Percentiles rank a stretch among this genome's conserved stretches.
Evolutionary conservation across 2,797 vertebrate species (phyloP).

Genomic region (Eulemur mongoz): DNA sequence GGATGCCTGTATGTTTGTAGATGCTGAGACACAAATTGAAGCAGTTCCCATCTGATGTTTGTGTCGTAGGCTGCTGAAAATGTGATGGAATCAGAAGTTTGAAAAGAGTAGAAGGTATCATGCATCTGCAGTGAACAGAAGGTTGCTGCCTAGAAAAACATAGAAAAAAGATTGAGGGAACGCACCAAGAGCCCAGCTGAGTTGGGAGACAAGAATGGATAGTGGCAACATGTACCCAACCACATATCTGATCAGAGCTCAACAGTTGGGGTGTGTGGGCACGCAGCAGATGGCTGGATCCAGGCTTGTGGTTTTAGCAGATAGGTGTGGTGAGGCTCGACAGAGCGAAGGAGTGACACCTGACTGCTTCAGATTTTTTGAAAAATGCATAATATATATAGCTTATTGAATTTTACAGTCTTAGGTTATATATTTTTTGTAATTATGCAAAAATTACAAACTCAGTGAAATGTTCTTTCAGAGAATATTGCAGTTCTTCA

Average conservation of each 20-base stretch:
- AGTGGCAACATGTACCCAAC: background rate
- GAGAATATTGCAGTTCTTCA: background rate
- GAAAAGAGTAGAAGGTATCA: background rate
- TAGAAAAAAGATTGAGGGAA: background rate
- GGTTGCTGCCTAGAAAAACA: background rate
- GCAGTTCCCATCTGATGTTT: background rate
- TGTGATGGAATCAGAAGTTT: background rate
- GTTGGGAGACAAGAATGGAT: background rate
- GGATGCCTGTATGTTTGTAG: background rate
- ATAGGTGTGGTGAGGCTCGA: rapidly evolving
- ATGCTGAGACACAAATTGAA: background rate
- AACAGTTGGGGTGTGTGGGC: background rate
- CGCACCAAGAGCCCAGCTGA: rapidly evolving
- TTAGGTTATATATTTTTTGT: background rate
- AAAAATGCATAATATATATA: background rate
- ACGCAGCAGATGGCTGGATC: rapidly evolving
- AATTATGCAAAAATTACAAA: slow-evolving; percentile 29
- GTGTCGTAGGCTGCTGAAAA: background rate
- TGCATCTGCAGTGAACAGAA: background rate
- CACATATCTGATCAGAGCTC: background rate
- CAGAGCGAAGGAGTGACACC: background rate
- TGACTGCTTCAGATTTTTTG: background rate
- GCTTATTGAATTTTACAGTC: background rate
- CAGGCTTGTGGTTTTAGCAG: background rate
- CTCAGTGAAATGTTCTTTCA: background rate